A percentile compares a stretch with the other conserved stretches of the same genome.
These are phyloP conservation scores for Drosophila nasuta DNA, from an alignment of 1,140 invertebrate genomes.

Conservation along the genomic window DNA sequence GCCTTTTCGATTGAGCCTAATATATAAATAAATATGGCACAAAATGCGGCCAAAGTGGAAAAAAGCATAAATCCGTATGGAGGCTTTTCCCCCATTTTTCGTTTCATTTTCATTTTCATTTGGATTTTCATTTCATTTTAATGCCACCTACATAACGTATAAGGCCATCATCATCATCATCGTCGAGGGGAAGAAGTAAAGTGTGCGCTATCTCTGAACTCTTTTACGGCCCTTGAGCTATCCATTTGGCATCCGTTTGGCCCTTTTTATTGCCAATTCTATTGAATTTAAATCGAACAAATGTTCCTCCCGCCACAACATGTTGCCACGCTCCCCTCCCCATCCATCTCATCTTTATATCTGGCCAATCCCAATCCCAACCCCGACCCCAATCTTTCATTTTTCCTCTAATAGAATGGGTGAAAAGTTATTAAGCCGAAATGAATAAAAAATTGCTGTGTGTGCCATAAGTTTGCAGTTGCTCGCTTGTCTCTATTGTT, in stretches of 20 bases:
- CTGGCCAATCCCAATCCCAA: neutral
- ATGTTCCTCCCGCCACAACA: slow-evolving; percentile 32
- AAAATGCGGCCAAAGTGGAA: slow-evolving; percentile 29
- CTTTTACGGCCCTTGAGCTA: slow-evolving; percentile 49
- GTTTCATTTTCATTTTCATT: slow-evolving; percentile 22
- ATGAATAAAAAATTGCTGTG: slow-evolving; percentile 35
- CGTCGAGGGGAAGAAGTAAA: neutral
- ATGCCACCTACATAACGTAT: slow-evolving; percentile 14
- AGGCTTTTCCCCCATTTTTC: slow-evolving; percentile 21
- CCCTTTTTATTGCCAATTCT: slow-evolving; percentile 80
- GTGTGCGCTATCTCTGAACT: slow-evolving; percentile 21
- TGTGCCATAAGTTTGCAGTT: slow-evolving; percentile 66
- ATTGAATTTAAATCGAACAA: slow-evolving; percentile 65
- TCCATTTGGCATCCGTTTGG: slow-evolving; percentile 55
- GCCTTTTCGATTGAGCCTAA: slow-evolving; percentile 59
- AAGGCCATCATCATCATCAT: neutral
- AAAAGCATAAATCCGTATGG: slow-evolving; percentile 13
- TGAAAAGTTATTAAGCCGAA: slow-evolving; percentile 31
- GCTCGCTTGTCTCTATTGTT: slow-evolving; percentile 20
- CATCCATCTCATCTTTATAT: too few species aligned
- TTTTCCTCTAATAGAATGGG: slow-evolving; percentile 23
- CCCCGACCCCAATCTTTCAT: slow-evolving; percentile 12
- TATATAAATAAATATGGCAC: slow-evolving; percentile 62
- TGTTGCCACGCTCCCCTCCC: neutral
- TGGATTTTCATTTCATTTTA: slow-evolving; percentile 23